Base-by-base conservation (phyloP, 2,113 vertebrate genomes). In the Planiliza haematocheilus region DNA sequence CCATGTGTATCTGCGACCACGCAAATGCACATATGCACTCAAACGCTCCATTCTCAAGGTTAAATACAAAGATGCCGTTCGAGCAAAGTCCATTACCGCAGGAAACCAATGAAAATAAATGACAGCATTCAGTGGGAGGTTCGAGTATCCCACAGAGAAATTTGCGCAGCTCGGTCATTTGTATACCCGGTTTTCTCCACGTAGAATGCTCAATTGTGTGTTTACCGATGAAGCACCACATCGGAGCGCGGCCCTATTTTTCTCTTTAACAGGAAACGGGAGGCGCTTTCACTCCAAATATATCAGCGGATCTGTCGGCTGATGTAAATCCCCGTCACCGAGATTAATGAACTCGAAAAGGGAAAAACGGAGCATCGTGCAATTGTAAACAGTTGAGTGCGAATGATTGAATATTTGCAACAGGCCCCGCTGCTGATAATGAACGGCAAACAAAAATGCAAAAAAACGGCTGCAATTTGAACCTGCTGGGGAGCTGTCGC, bases 61-160 rank as follows among this genome's bases (percentile, higher is more conserved):
- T 89, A 91, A 88, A 84, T 80, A 85, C 82, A 77, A 87, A 90
- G 90, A 91, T 87, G 85, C 50, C 69, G 81, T 75, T 85, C 81
- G 73, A 82, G 82, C 77, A 58, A 74, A 85, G 84, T 86, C 86
- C 89, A 89, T 90, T 91, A 89, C 79, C 36, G 83, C 73, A 60
- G 60, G 65, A 83, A 80, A 74, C 70, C 85, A 68, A 84, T 89
- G 88, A 86, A 86, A 90, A 90, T 71, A 90, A 90, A 91, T 86
- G 87, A 83, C 76, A 71, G 80, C 75, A 63, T 86, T 82, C 79
- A 70, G 79, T 77, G 56, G 77, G 82, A 78, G 77, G 82, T 75
- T 85, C 1, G 72, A 85, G 87, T 68, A 80, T 84, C 82, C 83
- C 76, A 74, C 49, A 42, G 81, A 91, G 88, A 85, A 77, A 87